Evolutionary conservation across 2,888 invertebrate genomes (phyloP).

Genomic region (Scelioninae gen. 1): DNA sequence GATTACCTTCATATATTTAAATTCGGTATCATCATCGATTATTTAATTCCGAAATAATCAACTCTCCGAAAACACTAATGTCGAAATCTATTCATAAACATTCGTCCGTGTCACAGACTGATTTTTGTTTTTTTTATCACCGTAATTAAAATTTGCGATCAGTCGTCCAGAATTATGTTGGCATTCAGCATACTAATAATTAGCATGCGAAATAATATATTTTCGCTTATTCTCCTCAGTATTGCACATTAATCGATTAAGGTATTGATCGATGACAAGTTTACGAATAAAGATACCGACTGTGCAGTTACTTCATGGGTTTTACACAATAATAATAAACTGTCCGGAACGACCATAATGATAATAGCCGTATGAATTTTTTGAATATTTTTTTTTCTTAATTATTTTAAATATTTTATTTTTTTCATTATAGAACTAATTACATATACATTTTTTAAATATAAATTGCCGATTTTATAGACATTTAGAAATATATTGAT

Average conservation of each 20-base stretch:
- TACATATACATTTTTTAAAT: neutral
- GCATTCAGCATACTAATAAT: slow-evolving; percentile 15
- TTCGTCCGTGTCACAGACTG: neutral
- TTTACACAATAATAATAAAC: slow-evolving; percentile 40
- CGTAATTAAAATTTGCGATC: slow-evolving; percentile 31
- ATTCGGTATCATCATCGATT: slow-evolving; percentile 12
- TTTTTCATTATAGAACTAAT: neutral
- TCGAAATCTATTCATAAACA: slow-evolving; percentile 10
- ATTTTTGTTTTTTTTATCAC: neutral
- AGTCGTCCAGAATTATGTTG: neutral
- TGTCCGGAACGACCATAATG: neutral
- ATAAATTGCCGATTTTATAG: neutral
- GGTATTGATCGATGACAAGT: slow-evolving; percentile 40
- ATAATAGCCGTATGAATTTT: neutral
- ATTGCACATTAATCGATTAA: slow-evolving; percentile 33
- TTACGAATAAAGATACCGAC: slow-evolving; percentile 22
- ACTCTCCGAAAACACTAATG: slow-evolving; percentile 3
- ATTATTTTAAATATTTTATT: neutral
- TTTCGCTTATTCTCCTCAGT: slow-evolving; percentile 3
- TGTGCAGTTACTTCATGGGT: slow-evolving; percentile 34
- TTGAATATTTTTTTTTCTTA: neutral
- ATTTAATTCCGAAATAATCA: slow-evolving; percentile 16
- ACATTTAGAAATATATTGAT: slow-evolving; percentile 13
- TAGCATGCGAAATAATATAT: slow-evolving; percentile 16
- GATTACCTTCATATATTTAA: slow-evolving; percentile 7